These are phyloP conservation scores for Vidua macroura DNA, from an alignment of 2,113 vertebrate genomes.

Conservation along the genomic window DNA sequence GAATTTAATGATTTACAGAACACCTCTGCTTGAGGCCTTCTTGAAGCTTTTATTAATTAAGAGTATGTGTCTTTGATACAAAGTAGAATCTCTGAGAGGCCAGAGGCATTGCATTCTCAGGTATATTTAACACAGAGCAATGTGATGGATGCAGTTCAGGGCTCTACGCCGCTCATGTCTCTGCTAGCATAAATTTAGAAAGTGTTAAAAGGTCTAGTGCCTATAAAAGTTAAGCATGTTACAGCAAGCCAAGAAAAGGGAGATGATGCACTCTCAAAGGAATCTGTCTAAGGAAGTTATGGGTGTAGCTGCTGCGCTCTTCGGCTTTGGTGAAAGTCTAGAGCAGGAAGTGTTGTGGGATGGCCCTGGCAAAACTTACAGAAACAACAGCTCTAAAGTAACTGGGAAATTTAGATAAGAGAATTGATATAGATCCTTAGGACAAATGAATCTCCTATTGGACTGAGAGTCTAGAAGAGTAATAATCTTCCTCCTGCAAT, in stretches of 20 bases:
- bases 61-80: not conserved
- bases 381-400: constrained; percentile 11
- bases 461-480: not conserved
- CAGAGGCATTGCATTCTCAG: not conserved
- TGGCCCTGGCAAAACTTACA: not conserved
- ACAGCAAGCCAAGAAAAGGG: not conserved
- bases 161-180: not conserved
- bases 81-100: not conserved
- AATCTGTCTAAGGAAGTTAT: constrained; percentile 50
- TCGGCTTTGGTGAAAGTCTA: not conserved
- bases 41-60: constrained; percentile 4
- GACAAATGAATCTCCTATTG: not conserved
- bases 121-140: not conserved
- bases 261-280: constrained; percentile 26
- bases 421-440: not conserved
- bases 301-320: not conserved
- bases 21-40: not conserved
- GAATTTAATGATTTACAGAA: not conserved
- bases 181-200: constrained; percentile 5
- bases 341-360: constrained; percentile 15
- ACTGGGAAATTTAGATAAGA: not conserved
- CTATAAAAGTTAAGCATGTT: not conserved
- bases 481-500: not conserved
- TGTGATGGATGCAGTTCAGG: not conserved
- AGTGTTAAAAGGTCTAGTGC: not conserved